A percentile compares a stretch with the other conserved stretches of the same genome.
phyloP scores from a whole-genome alignment of 2,797 vertebrate genomes.

The Rhabdophis nuchalis region DNA sequence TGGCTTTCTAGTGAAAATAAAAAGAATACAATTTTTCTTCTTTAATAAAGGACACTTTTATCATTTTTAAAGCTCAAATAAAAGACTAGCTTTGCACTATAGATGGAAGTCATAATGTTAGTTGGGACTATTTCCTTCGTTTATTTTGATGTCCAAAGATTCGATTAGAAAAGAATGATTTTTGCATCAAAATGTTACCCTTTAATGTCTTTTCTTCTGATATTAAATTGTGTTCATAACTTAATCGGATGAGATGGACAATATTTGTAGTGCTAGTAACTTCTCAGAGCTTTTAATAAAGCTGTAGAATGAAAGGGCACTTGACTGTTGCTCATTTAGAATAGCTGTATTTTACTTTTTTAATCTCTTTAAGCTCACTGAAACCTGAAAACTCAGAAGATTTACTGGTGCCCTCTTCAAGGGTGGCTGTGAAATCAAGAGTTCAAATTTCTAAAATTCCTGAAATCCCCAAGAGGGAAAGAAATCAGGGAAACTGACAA shows the following conservation, averaged over 20 bases:
- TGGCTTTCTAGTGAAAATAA: constrained; percentile 23
- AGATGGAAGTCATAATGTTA: constrained; percentile 41
- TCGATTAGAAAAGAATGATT: constrained; percentile 43
- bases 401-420: constrained; percentile 54
- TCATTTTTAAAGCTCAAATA: constrained; percentile 3
- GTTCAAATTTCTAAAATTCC: constrained; percentile 66
- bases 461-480: constrained; percentile 48
- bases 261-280: constrained; percentile 47
- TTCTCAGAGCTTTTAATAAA: constrained; percentile 50
- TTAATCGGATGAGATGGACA: not conserved
- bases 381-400: constrained; percentile 47
- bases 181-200: constrained; percentile 59
- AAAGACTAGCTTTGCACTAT: constrained; percentile 41
- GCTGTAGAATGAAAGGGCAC: constrained; percentile 29
- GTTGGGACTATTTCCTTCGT: constrained; percentile 45
- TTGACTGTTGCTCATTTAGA: constrained; percentile 27
- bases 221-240: constrained; percentile 60
- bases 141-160: constrained; percentile 56
- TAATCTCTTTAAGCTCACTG: constrained; percentile 3
- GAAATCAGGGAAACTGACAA: constrained; percentile 33
- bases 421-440: constrained; percentile 46
- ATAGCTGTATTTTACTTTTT: constrained; percentile 13
- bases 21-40: not conserved
- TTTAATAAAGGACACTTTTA: accelerated
- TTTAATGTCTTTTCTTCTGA: constrained; percentile 63